Base-by-base conservation (phyloP, 2,888 invertebrate genomes). In the Pedicia rivosa region DNA sequence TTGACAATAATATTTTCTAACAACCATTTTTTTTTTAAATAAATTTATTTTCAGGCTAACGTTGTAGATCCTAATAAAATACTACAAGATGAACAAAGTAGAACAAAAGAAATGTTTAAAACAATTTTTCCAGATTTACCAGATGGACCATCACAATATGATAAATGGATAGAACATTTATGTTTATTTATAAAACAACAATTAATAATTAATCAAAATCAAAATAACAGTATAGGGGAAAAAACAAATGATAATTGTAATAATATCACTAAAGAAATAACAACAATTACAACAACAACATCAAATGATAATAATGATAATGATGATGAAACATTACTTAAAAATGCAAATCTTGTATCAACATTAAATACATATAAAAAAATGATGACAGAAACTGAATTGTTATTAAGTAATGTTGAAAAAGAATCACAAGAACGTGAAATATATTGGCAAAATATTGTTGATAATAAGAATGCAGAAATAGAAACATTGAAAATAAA, bases 371-470 rank as follows among this genome's bases (percentile, higher is more conserved):
- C 79, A 56, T 80, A 83, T 53, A 78, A 80, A 59, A 70, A 64
- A 50, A 72, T 80, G 46, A 79, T 84, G 44, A 72, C 74, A 46
- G 79, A 82, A 52, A 82, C 82, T 46, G 83, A 83, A 56, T 67
- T 73, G 66, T 36, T 35, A 20, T 32, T 32, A 13, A 32, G 20
- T 13, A 32, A 32, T 32, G 13, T 32, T 20, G 19, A 32, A 20
- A 32, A 32, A 22, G 20, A 20, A 20, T 32, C 32, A 13, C 19
- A 32, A 32, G 32, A 32, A 32, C 17, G 20, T 20, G 32, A 32
- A 32, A 8, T 32, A 20, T 20, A 32, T 22, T 32, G 20, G 17
- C 32, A 32, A 32, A 20, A 20, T 5, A 13, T 32, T 20, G 20
- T 32, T 32, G 32, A 19, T 20, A 32, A 20, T 32, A 19, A 32